These are phyloP conservation scores for Tribolium freemani DNA, from an alignment of 2,888 invertebrate species.

Conservation along the genomic window DNA sequence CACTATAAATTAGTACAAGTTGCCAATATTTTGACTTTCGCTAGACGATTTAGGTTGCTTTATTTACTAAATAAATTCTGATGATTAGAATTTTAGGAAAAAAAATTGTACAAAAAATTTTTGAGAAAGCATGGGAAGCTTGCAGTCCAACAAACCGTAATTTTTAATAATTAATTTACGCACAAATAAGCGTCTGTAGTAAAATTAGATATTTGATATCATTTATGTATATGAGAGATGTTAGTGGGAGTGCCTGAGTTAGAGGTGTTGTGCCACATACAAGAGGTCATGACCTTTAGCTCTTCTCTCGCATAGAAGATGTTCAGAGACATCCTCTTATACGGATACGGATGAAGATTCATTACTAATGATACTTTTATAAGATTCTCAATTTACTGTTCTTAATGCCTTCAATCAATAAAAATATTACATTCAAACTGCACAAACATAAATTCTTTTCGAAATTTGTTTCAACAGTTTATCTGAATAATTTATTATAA, in stretches of 20 bases:
- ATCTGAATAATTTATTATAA: background rate
- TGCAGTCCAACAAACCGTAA: background rate
- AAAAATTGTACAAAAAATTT: too few species aligned
- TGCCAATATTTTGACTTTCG: too few species aligned
- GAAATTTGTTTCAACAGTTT: slow-evolving; percentile 3
- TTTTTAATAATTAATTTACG: background rate
- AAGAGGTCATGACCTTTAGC: slow-evolving; percentile 53
- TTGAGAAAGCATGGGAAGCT: too few species aligned
- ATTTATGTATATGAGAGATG: slow-evolving; percentile 46
- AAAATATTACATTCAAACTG: background rate
- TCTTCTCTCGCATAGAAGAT: slow-evolving; percentile 49
- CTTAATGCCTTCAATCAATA: background rate
- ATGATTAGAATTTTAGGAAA: too few species aligned
- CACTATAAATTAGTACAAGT: too few species aligned
- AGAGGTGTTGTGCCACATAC: slow-evolving; percentile 56
- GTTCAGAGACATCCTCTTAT: slow-evolving; percentile 47
- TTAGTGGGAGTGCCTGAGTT: slow-evolving; percentile 50
- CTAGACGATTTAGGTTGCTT: too few species aligned
- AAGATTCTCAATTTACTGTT: background rate
- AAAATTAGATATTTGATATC: slow-evolving; percentile 51
- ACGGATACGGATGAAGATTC: slow-evolving; percentile 26
- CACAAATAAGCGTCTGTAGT: slow-evolving; percentile 40
- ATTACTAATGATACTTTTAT: slow-evolving; percentile 32
- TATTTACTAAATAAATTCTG: too few species aligned
- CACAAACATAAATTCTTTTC: too few species aligned